phyloP scores from a whole-genome alignment of 2,113 vertebrate species.

The Notothenia coriiceps region DNA sequence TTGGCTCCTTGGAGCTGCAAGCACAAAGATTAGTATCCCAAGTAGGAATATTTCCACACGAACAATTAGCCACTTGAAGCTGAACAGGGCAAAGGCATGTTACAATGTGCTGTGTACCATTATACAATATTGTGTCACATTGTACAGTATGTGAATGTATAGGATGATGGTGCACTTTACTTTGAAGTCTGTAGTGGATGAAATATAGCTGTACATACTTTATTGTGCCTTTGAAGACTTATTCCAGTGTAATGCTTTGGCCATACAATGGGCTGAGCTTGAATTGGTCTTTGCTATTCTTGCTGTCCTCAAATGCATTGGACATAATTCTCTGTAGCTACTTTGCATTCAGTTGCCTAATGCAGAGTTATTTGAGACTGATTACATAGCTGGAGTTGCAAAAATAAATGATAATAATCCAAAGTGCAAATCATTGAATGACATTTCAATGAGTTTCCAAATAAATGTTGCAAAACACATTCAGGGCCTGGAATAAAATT shows the following conservation, averaged over 20 bases:
- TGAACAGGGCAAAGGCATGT: slow-evolving; percentile 54
- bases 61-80: slow-evolving; percentile 24
- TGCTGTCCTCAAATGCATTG: slow-evolving; percentile 37
- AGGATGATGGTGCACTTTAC: slow-evolving; percentile 79
- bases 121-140: slow-evolving; percentile 58
- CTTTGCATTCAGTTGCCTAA: slow-evolving; percentile 24
- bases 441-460: slow-evolving; percentile 9
- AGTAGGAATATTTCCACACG: slow-evolving; percentile 27
- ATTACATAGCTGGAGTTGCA: slow-evolving; percentile 2
- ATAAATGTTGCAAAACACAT: neutral
- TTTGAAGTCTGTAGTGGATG: slow-evolving; percentile 64
- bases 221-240: slow-evolving; percentile 84
- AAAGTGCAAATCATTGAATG: slow-evolving; percentile 38
- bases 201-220: slow-evolving; percentile 79
- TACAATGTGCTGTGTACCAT: slow-evolving; percentile 56
- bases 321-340: slow-evolving; percentile 48
- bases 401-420: slow-evolving; percentile 17
- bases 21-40: slow-evolving; percentile 42
- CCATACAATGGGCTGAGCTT: slow-evolving; percentile 57
- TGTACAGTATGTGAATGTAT: slow-evolving; percentile 75
- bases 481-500: neutral
- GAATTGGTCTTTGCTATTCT: slow-evolving; percentile 53
- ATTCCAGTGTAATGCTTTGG: slow-evolving; percentile 72
- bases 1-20: slow-evolving; percentile 53
- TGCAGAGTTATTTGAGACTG: slow-evolving; percentile 9